phyloP scores from a whole-genome alignment of 2,888 invertebrate species.

The Drosophila gaucha region DNA sequence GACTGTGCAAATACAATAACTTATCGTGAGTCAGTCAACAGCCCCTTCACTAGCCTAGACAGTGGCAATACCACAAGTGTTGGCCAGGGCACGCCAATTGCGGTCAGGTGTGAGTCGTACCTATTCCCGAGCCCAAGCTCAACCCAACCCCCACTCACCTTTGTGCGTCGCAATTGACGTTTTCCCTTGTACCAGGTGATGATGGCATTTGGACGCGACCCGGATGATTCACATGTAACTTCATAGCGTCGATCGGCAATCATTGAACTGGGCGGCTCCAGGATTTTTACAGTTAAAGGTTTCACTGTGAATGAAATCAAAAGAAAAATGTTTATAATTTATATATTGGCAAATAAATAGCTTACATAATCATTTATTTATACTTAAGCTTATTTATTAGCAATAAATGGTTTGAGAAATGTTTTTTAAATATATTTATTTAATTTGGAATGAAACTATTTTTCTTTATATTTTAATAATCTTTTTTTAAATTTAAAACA shows the following conservation, averaged over 20 bases:
- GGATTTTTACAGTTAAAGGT: conserved; percentile 92
- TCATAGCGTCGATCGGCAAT: conserved; percentile 93
- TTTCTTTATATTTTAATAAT: no score
- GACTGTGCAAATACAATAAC: conserved; percentile 79
- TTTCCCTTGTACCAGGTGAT: conserved; percentile 96
- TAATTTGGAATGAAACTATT: no score
- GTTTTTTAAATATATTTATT: no score
- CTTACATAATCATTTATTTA: no score
- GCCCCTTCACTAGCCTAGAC: not conserved
- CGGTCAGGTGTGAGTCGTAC: conserved; percentile 51
- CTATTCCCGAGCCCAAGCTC: not conserved
- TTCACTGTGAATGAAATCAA: conserved; percentile 87
- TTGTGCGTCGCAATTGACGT: conserved; percentile 91
- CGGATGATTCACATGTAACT: conserved; percentile 93
- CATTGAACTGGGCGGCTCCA: conserved; percentile 89
- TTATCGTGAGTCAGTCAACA: conserved; percentile 75
- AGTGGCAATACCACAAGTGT: conserved; percentile 19
- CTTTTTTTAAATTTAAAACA: no score
- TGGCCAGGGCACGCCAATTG: conserved; percentile 64
- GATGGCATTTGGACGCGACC: conserved; percentile 93
- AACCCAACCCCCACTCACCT: conserved; percentile 86
- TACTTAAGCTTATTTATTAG: no score
- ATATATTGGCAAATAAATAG: not conserved
- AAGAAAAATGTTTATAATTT: conserved; percentile 7
- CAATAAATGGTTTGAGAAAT: no score